These are phyloP conservation scores for Sebastes itinus DNA, from an alignment of 2,797 vertebrate species.

Conservation along the genomic window DNA sequence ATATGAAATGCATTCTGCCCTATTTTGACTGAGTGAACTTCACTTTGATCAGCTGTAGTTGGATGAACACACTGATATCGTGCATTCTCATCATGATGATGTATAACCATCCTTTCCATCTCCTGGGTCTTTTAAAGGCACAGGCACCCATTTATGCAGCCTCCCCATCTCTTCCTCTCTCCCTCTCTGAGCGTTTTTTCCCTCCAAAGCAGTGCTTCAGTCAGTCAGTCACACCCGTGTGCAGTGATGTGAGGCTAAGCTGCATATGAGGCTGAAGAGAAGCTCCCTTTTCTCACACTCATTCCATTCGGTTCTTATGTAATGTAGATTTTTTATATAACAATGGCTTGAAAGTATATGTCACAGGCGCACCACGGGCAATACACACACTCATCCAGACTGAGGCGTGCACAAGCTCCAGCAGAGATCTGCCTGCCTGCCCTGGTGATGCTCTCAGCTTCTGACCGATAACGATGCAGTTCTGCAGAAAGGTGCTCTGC, in stretches of 20 bases:
- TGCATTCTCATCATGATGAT: neutral
- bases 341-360: slow-evolving; percentile 68
- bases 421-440: slow-evolving; percentile 55
- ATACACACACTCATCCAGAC: slow-evolving; percentile 49
- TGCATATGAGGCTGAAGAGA: slow-evolving; percentile 37
- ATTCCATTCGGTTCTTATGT: slow-evolving; percentile 44
- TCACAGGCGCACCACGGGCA: slow-evolving; percentile 59
- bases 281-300: slow-evolving; percentile 29
- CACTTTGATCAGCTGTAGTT: slow-evolving; percentile 2
- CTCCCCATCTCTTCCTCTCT: slow-evolving; percentile 40
- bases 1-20: slow-evolving; percentile 6
- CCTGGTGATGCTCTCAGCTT: slow-evolving; percentile 76
- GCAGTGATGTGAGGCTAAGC: slow-evolving; percentile 47
- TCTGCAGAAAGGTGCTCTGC: slow-evolving; percentile 85
- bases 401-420: slow-evolving; percentile 60
- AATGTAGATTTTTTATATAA: slow-evolving; percentile 69
- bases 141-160: slow-evolving; percentile 45
- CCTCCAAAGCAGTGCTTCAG: slow-evolving; percentile 49
- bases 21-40: slow-evolving; percentile 31
- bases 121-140: slow-evolving; percentile 65
- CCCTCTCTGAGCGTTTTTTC: slow-evolving; percentile 50
- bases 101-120: slow-evolving; percentile 21
- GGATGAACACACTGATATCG: slow-evolving; percentile 10
- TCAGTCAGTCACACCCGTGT: slow-evolving; percentile 32
- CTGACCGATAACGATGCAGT: slow-evolving; percentile 81